phyloP scores from a whole-genome alignment of 2,888 invertebrate genomes.

The Mythimna loreyi region DNA sequence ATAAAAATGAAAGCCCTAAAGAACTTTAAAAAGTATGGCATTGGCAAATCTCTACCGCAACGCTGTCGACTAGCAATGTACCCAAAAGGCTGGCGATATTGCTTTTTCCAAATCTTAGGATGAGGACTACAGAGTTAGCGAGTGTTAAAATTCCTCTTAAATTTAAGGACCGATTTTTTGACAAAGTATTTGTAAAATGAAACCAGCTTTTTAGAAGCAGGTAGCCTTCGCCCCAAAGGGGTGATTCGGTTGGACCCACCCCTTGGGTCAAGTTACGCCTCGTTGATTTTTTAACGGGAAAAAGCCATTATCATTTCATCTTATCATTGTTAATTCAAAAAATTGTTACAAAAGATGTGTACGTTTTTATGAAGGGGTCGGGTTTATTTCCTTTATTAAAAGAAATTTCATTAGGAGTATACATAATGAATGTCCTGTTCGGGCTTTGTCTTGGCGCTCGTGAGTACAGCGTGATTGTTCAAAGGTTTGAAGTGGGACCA shows the following conservation, averaged over 20 bases:
- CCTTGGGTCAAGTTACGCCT: constrained; percentile 58
- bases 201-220: constrained; percentile 44
- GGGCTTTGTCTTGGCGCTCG: constrained; percentile 34
- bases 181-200: constrained; percentile 48
- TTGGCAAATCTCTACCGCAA: too few relatives aligned
- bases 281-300: constrained; percentile 62
- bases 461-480: constrained; percentile 31
- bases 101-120: neutral
- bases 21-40: too few relatives aligned
- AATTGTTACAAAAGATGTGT: constrained; percentile 54
- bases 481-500: constrained; percentile 18
- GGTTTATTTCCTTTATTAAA: constrained; percentile 42
- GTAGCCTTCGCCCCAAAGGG: constrained; percentile 51
- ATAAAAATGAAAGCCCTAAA: too few relatives aligned
- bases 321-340: constrained; percentile 62
- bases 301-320: constrained; percentile 62
- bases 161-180: constrained; percentile 10
- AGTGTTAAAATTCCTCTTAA: constrained; percentile 6
- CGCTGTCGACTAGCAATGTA: too few relatives aligned
- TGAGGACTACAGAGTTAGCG: too few relatives aligned
- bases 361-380: constrained; percentile 26
- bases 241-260: constrained; percentile 40
- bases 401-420: constrained; percentile 32
- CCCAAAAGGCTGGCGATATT: too few relatives aligned
- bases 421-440: constrained; percentile 24